Evolutionary conservation across 1,140 invertebrate species (phyloP), one percentile per base, ranked within the genome.

Genomic region (Ericerus pela): DNA sequence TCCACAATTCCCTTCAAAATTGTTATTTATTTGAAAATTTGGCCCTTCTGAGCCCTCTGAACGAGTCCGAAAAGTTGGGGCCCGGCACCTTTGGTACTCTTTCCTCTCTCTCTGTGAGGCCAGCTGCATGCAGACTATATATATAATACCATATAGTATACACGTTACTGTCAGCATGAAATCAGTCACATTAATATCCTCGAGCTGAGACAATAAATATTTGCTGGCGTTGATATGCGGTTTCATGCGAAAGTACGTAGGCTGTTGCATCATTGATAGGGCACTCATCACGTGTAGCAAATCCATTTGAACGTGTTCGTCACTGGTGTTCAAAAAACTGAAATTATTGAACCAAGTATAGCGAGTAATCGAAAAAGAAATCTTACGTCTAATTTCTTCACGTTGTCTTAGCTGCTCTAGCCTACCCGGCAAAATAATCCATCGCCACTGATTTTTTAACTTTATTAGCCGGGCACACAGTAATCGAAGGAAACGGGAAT

Each of bases 401-500:
- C n/a, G n/a, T n/a, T n/a, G n/a, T n/a, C n/a, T n/a, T n/a, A n/a
- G n/a, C n/a, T n/a, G n/a, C n/a, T n/a, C 20, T 59, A 18, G 18
- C 20, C 60, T 28, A 64, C 64, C 33, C 55, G 16, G 59, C 58
- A 28, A 65, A 58, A 36, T 65, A 65, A 27, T 61, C 52, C n/a
- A 61, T 47, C 6, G 59, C 64, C 24, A 53, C 31, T 4, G 52
- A 26, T 29, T 56, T 59, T 36, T 63, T 62, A 2, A 66, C 62
- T 54, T 65, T 65, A 22, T 61, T 47, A 1, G 59, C 59, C 1
- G 65, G 65, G 43, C 66, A 68, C 24, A 68, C 60, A 28, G 64
- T 63, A 20, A 68, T 61, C 2, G 64, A 62, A 18, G 66, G 66
- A 43, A 68, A 68, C n/a, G 61, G 61, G 26, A 67, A 55, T 5